Evolutionary conservation across 1,140 invertebrate species (phyloP), one percentile per base, ranked within the genome.

Genomic region (Trachymyrmex cornetzi): DNA sequence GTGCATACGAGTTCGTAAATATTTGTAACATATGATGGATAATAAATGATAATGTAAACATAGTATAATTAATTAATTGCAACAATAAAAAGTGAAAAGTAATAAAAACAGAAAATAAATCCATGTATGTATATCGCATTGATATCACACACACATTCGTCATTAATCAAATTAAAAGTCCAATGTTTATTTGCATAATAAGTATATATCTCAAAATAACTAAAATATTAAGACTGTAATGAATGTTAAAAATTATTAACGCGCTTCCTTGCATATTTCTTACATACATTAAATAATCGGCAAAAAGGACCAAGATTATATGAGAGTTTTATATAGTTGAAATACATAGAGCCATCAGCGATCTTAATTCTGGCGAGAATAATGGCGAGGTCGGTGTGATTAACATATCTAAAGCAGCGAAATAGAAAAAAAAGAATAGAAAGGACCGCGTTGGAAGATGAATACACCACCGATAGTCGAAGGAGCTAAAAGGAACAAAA

Each of bases 351-450:
- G 63, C 61, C 55, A 63, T n/a, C 19, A 61, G 24, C 38, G 55
- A 48, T 74, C 24, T 84, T 84, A 59, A 74, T 74, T 61, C 57
- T n/a, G 38, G 38, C n/a, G 55, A 84, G 80, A 82, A 84, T 75
- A 84, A 82, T 12, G 67, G 9, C 38, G 19, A 48, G 12, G 24
- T 84, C 55, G 69, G 27, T 27, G 55, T 84, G 38, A 84, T 84
- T 84, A 84, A 84, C 80, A 84, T 84, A 84, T 84, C 80, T 84
- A 24, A 72, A 63, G 80, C 53, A 30, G 34, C 79, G 34, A 72
- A 67, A 81, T 59, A 38, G 11, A 71, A 55, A 55, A 61, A 38
- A 48, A 16, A 12, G 16, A 34, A 75, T 19, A 72, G 53, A 82
- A 34, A 59, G 48, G 30, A 12, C 1, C 24, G 48, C 22, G 63